A percentile compares a stretch with the other conserved stretches of the same genome.
Evolutionary conservation across 2,797 vertebrate genomes (phyloP).

Genomic region (Thalassophryne amazonica): DNA sequence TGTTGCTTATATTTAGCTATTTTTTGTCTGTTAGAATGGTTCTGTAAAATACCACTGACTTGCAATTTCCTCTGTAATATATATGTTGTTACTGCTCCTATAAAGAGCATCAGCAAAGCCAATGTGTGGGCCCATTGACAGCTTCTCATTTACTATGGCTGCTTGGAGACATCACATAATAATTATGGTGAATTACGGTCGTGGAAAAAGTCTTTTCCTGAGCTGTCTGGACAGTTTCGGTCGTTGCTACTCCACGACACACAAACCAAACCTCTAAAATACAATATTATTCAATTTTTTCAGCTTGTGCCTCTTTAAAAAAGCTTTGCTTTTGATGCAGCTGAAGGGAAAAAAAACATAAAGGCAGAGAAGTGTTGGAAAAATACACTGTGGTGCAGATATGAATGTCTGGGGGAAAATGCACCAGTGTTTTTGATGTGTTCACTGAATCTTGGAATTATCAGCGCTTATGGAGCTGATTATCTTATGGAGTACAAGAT

Average conservation of each 20-base stretch:
- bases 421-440: background rate
- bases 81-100: constrained; percentile 3
- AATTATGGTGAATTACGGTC: constrained; percentile 56
- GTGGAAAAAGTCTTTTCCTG: constrained; percentile 54
- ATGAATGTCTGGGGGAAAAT: background rate
- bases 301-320: constrained; percentile 1
- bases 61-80: constrained; percentile 1
- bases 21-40: background rate
- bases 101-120: constrained; percentile 33
- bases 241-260: constrained; percentile 11
- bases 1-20: background rate
- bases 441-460: background rate
- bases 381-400: background rate
- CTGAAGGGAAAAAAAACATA: background rate
- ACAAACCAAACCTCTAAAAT: constrained; percentile 39
- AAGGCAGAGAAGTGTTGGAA: background rate
- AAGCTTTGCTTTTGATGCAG: constrained; percentile 13
- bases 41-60: constrained; percentile 4
- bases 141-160: constrained; percentile 55
- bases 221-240: constrained; percentile 39
- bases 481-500: no score
- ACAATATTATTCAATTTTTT: constrained; percentile 31
- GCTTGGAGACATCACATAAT: constrained; percentile 54
- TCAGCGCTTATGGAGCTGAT: background rate
- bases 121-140: constrained; percentile 49